Evolutionary conservation across 2,797 vertebrate genomes (phyloP), one percentile per base, ranked within the genome.

Genomic region (Pachyuromys duprasi): DNA sequence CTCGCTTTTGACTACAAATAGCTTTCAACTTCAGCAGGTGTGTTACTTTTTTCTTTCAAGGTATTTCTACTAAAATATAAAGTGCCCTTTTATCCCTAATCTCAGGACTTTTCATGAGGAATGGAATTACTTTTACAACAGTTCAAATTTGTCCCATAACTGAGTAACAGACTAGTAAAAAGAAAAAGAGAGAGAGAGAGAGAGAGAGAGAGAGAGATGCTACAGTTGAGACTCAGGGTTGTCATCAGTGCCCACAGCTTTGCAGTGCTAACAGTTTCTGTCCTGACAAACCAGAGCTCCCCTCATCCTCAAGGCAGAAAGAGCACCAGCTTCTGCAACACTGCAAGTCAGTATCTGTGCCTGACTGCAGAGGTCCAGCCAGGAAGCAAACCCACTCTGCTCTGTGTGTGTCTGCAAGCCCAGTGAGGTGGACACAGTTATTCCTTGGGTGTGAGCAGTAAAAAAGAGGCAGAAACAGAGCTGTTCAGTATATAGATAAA

Each of bases 61-160:
- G 63, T 57, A 36, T 18, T 45, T 65, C 65, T 53, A 87, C 26
- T 95, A 45, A 97, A 96, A 94, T 53, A 76, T 17, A 42, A 90
- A 96, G 33, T 31, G 36, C 0, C 39, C 31, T 39, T 86, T 45
- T 20, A 24, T 39, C 75, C 5, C 45, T 93, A 84, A 76, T 20
- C 5, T 79, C 0, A 93, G 9, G n/a, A 22, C 4, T 78, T 93
- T 87, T 70, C 17, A 60, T 31, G 53, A 89, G 11, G 69, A 49
- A 95, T 80, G 5, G n/a, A 78, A 94, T 67, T 80, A 84, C 74
- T 94, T 96, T 93, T 86, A 93, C 6, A 75, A 93, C 6, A 75
- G 42, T 79, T 84, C 15, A 81, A 70, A 28, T 79, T 69, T 39
- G 26, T 3, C 67, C 26, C 81, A 24, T 74, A 45, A 42, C 62